Conservation (phyloP, 2,797 vertebrate genomes). For the Semotilus atromaculatus region DNA sequence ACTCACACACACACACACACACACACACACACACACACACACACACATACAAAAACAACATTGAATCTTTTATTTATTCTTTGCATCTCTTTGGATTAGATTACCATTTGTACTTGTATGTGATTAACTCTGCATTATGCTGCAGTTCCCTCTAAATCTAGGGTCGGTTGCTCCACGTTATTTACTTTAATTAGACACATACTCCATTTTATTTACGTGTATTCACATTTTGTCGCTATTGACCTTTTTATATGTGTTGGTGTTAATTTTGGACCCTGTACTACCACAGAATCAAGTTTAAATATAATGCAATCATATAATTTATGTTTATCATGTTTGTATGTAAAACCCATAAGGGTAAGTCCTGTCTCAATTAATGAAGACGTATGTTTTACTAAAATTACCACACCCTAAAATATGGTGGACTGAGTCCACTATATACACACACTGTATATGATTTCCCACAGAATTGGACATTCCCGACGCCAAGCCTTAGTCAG, state of each 20-base stretch:
- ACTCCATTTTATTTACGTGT: background rate
- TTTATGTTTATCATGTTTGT: background rate
- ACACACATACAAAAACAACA: too few species aligned
- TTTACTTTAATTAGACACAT: background rate
- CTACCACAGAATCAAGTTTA: background rate
- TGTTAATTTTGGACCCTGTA: background rate
- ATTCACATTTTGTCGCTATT: background rate
- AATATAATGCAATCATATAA: background rate
- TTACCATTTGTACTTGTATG: background rate
- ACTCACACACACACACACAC: too few species aligned
- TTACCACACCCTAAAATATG: background rate
- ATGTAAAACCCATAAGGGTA: background rate
- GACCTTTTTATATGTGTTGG: background rate
- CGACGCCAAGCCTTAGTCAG: background rate
- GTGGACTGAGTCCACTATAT: background rate
- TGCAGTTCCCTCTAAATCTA: background rate
- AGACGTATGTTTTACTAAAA: background rate
- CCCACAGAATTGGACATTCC: background rate
- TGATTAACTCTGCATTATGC: background rate
- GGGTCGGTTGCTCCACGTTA: background rate
- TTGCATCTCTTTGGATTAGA: background rate
- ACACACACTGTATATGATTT: background rate
- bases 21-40: too few species aligned
- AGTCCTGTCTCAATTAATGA: constrained; percentile 17
- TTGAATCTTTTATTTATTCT: background rate